phyloP scores from a whole-genome alignment of 2,797 vertebrate genomes.

The Bovichtus diacanthus region DNA sequence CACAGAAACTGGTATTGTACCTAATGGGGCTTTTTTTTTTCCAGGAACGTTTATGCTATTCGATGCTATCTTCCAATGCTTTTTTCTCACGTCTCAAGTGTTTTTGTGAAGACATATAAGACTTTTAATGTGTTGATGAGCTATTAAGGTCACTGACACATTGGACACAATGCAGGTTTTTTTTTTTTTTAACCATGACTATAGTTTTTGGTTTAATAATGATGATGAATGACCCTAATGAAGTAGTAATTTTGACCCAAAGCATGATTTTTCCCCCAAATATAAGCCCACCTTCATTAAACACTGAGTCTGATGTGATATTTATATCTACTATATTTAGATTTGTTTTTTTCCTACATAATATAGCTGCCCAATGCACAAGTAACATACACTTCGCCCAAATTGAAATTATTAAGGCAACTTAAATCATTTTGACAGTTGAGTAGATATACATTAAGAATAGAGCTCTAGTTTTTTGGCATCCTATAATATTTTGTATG shows the following conservation, averaged over 20 bases:
- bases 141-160: not conserved
- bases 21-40: slow-evolving; percentile 2
- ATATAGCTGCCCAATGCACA: not conserved
- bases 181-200: not conserved
- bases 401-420: not conserved
- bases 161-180: not conserved
- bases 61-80: not conserved
- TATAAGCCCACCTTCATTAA: not conserved
- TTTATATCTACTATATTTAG: not conserved
- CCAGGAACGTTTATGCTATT: too few relatives aligned
- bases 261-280: not conserved
- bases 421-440: not conserved
- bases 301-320: not conserved
- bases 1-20: not conserved
- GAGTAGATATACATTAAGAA: not conserved
- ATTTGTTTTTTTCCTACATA: not conserved
- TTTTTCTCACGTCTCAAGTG: too few relatives aligned
- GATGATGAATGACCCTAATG: too few relatives aligned
- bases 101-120: not conserved
- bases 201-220: not conserved
- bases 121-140: not conserved
- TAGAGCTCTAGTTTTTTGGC: not conserved
- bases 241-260: not conserved
- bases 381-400: not conserved
- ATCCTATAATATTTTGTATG: not conserved